These are phyloP conservation scores for Reticulitermes lucifugus DNA, from an alignment of 2,888 invertebrate species.

Conservation along the genomic window DNA sequence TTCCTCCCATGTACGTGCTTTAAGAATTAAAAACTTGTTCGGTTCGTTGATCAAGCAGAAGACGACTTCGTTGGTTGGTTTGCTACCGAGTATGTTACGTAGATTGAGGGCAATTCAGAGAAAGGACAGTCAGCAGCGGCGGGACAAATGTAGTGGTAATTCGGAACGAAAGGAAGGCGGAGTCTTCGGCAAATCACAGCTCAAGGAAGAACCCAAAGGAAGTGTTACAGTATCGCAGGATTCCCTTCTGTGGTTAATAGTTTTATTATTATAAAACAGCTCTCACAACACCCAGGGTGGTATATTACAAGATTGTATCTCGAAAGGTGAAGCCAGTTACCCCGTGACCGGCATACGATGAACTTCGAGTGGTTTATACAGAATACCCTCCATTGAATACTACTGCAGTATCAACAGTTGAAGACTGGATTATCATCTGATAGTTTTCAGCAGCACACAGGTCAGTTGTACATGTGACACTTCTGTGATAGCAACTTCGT, in stretches of 20 bases:
- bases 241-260: neutral
- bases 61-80: conserved; percentile 29
- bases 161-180: conserved; percentile 8
- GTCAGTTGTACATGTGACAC: neutral
- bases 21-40: conserved; percentile 19
- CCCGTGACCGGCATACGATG: neutral
- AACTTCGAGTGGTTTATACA: neutral
- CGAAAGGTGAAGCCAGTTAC: neutral
- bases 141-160: neutral
- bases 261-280: neutral
- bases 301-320: conserved; percentile 18
- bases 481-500: too few relatives aligned
- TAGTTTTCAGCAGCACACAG: neutral
- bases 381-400: neutral
- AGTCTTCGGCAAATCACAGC: conserved; percentile 15
- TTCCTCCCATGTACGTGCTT: neutral
- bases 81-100: neutral
- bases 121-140: neutral
- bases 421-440: neutral
- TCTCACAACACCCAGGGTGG: neutral
- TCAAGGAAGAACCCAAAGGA: neutral
- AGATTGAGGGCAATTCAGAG: conserved; percentile 28
- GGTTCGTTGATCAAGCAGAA: conserved; percentile 29
- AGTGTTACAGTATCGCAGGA: neutral
- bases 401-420: neutral